phyloP scores from a whole-genome alignment of 2,797 vertebrate genomes.

The Carapus acus region DNA sequence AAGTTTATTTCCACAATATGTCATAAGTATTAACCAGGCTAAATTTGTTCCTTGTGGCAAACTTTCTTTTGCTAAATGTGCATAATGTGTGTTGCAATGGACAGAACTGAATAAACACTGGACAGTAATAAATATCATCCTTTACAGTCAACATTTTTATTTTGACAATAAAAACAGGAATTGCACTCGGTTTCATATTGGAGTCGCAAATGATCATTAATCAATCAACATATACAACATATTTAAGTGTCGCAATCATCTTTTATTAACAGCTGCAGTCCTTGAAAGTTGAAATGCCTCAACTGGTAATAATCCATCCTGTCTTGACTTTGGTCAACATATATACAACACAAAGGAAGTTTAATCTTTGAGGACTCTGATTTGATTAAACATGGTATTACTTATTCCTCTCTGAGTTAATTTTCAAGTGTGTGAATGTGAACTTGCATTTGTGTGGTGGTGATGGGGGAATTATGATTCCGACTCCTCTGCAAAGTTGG shows the following conservation, averaged over 20 bases:
- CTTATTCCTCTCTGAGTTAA: too few species aligned
- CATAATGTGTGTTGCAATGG: slow-evolving; percentile 74
- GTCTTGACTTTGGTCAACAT: too few species aligned
- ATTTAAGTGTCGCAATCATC: background rate
- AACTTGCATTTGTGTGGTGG: too few species aligned
- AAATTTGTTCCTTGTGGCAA: slow-evolving; percentile 52
- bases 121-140: slow-evolving; percentile 35
- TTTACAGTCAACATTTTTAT: too few species aligned
- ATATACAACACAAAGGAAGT: slow-evolving; percentile 31
- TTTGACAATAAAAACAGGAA: slow-evolving; percentile 39
- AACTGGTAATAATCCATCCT: too few species aligned
- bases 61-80: slow-evolving; percentile 64
- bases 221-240: slow-evolving; percentile 4
- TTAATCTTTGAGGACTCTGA: too few species aligned
- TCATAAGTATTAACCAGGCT: slow-evolving; percentile 47
- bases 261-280: too few species aligned
- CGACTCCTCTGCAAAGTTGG: slow-evolving; percentile 67
- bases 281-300: too few species aligned
- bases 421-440: too few species aligned
- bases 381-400: background rate
- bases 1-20: slow-evolving; percentile 39
- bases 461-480: slow-evolving; percentile 46
- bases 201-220: background rate
- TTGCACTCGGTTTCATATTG: slow-evolving; percentile 5
- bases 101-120: slow-evolving; percentile 73